Percentiles rank a stretch among this genome's conserved stretches.
Conservation (phyloP, 2,797 vertebrate genomes). For the Pterois miles region DNA sequence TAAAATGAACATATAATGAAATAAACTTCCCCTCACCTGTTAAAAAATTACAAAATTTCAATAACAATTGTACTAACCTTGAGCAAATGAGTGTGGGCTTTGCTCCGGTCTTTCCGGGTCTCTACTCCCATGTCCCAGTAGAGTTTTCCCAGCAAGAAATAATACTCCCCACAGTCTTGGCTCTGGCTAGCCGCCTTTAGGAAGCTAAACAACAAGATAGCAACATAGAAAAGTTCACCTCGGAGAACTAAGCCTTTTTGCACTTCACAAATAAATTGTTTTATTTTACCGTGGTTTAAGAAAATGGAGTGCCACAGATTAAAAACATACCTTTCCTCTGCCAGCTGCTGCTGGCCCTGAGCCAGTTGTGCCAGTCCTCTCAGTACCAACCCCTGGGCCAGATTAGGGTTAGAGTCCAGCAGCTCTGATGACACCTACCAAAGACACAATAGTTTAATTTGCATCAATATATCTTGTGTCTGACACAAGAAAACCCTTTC, state of each 20-base stretch:
- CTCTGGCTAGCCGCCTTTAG: constrained; percentile 84
- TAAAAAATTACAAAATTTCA: neutral
- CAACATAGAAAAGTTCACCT: neutral
- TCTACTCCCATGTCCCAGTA: constrained; percentile 96
- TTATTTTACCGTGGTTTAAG: neutral
- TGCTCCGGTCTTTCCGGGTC: constrained; percentile 89
- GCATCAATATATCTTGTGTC: neutral
- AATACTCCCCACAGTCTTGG: constrained; percentile 86
- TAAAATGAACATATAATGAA: neutral
- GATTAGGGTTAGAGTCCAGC: constrained; percentile 80
- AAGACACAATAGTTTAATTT: neutral
- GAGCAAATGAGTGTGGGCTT: constrained; percentile 91
- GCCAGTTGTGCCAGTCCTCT: constrained; percentile 83
- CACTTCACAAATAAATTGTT: neutral
- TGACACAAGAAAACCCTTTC: neutral
- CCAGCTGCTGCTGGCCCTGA: constrained; percentile 84
- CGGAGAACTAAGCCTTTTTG: neutral
- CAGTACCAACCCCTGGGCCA: constrained; percentile 84
- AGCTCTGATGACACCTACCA: constrained; percentile 88
- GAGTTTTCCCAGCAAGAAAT: constrained; percentile 88
- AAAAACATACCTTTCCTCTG: constrained; percentile 86
- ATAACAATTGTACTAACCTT: constrained; percentile 83
- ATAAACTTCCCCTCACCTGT: neutral
- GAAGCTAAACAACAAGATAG: constrained; percentile 81
- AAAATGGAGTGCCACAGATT: neutral